phyloP scores from a whole-genome alignment of 2,888 invertebrate genomes.

The Chaetoderma sp. region DNA sequence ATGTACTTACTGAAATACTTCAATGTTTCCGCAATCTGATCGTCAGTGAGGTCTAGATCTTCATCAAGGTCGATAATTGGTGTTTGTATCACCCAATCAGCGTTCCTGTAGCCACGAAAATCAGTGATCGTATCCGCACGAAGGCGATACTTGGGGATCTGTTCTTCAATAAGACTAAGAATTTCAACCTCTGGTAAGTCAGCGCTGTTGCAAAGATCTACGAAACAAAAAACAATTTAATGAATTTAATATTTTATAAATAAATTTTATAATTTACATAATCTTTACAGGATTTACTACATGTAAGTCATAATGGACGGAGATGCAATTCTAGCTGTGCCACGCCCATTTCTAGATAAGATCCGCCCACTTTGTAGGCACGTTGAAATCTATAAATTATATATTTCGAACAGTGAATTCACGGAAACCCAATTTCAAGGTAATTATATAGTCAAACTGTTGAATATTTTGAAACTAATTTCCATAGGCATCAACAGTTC shows the following conservation, averaged over 20 bases:
- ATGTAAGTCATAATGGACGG: too few relatives aligned
- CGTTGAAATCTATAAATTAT: too few relatives aligned
- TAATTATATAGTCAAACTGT: too few relatives aligned
- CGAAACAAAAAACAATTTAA: conserved; percentile 55
- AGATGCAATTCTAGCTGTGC: background rate
- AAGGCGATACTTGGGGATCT: conserved; percentile 92
- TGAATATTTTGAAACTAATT: too few relatives aligned
- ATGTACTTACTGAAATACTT: conserved; percentile 92
- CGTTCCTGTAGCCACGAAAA: conserved; percentile 86
- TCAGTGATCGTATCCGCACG: conserved; percentile 93
- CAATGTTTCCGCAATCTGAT: conserved; percentile 94
- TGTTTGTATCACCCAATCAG: conserved; percentile 79
- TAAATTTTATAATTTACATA: too few relatives aligned
- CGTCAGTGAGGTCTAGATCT: conserved; percentile 80
- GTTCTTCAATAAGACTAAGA: conserved; percentile 92
- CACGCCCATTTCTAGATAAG: background rate
- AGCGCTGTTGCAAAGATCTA: conserved; percentile 93
- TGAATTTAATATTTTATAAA: too few relatives aligned
- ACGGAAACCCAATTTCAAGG: too few relatives aligned
- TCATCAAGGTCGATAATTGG: conserved; percentile 81
- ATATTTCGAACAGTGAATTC: too few relatives aligned
- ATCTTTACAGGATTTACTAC: too few relatives aligned
- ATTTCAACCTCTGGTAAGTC: conserved; percentile 96
- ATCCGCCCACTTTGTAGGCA: too few relatives aligned
- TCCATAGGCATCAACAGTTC: too few relatives aligned